Percentiles rank a stretch among this genome's conserved stretches.
Conservation (phyloP, 2,113 vertebrate genomes). For the Tapirus terrestris region DNA sequence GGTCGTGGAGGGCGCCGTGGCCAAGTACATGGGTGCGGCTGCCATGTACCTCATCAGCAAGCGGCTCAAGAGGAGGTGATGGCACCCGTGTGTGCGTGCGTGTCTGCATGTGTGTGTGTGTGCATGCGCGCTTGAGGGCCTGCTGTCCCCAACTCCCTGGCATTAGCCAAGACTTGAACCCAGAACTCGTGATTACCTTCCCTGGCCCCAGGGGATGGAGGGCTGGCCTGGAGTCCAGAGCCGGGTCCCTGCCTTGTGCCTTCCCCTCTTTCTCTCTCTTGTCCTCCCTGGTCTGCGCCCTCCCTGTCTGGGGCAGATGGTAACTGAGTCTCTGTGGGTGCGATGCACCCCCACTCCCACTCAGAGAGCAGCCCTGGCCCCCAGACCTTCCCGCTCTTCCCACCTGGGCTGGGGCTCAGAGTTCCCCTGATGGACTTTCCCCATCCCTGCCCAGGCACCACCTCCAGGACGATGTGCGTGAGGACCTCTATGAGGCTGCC, state of each 20-base stretch:
- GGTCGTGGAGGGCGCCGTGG: slow-evolving; percentile 91
- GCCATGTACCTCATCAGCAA: slow-evolving; percentile 97
- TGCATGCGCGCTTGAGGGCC: fast-evolving
- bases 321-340: background rate
- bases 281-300: fast-evolving
- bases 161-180: background rate
- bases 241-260: background rate
- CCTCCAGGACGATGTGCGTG: slow-evolving; percentile 93
- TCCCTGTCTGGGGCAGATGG: background rate
- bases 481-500: slow-evolving; percentile 95
- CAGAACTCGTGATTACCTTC: background rate
- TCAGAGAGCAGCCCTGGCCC: fast-evolving
- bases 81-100: fast-evolving
- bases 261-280: background rate
- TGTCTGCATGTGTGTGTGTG: fast-evolving
- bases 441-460: slow-evolving; percentile 88
- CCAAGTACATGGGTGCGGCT: slow-evolving; percentile 94
- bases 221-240: background rate
- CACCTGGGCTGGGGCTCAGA: background rate
- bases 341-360: background rate
- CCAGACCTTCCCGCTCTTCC: background rate
- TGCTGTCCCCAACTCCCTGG: fast-evolving
- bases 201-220: background rate
- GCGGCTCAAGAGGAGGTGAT: slow-evolving; percentile 92
- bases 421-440: background rate